phyloP scores from a whole-genome alignment of 2,888 invertebrate genomes.

The Nomada flava region DNA sequence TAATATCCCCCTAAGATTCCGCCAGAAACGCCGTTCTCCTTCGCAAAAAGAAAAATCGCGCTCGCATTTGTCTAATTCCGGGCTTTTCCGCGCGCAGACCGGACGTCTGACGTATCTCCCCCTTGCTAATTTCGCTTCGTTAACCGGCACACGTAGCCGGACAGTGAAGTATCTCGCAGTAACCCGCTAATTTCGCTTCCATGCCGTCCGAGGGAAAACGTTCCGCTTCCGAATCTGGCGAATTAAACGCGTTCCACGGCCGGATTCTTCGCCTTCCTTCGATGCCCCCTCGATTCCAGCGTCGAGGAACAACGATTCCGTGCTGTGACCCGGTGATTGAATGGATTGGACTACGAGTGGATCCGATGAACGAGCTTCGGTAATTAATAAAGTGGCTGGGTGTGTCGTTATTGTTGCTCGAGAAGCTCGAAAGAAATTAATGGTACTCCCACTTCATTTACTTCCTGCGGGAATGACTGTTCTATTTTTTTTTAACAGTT shows the following conservation, averaged over 20 bases:
- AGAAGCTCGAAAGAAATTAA: no score
- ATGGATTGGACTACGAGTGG: no score
- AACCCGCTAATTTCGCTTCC: constrained; percentile 34
- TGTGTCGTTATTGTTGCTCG: no score
- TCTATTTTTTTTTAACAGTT: no score
- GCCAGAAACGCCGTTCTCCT: neutral
- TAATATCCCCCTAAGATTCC: neutral
- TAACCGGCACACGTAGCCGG: constrained; percentile 16
- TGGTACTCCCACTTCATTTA: no score
- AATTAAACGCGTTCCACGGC: constrained; percentile 31
- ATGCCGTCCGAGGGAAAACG: neutral
- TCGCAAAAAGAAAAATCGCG: neutral
- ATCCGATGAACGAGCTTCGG: no score
- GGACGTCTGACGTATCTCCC: constrained; percentile 37
- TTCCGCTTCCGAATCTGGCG: constrained; percentile 9
- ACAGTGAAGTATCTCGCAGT: constrained; percentile 36
- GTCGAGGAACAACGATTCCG: no score
- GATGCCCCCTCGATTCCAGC: neutral
- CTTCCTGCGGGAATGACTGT: no score
- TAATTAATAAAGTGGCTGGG: no score
- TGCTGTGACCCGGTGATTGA: no score
- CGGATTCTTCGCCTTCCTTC: neutral
- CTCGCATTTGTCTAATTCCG: constrained; percentile 30
- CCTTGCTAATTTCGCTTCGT: constrained; percentile 42
- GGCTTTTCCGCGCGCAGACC: neutral